Evolutionary conservation across 2,888 invertebrate species (phyloP), one percentile per base, ranked within the genome.

Genomic region (Epirrhoe alternata): DNA sequence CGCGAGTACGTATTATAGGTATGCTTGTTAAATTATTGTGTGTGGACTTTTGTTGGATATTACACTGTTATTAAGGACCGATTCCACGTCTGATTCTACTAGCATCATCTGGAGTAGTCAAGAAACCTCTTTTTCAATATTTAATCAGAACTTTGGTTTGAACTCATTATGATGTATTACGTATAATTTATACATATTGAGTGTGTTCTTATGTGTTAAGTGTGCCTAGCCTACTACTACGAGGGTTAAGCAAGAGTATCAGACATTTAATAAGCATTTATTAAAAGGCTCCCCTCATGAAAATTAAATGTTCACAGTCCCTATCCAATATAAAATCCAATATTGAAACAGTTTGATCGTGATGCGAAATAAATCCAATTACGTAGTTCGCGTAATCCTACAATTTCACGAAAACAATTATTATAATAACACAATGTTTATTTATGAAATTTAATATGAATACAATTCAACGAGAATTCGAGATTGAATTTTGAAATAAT

Each of bases 341-440:
- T 50, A 30, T n/a, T 10, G 50, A n/a, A 10, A 45, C 30, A 12
- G 58, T 33, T 30, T 56, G 45, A 31, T 7, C 17, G 56, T 53
- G 57, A 61, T 17, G 45, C 35, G 51, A n/a, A 55, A 60, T 54
- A 16, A 59, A 60, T 52, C 42, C 33, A 56, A 54, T 53, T 49
- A 47, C 47, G 53, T n/a, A n/a, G n/a, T n/a, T n/a, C 42, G 12
- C n/a, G 10, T 50, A 50, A 55, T 49, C 49, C 16, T 38, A 58
- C 30, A 31, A 52, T 61, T 52, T 35, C 42, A 30, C 33, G 33
- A 59, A 59, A 57, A 16, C 56, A 51, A 51, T 51, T 47, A 59
- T n/a, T n/a, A n/a, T n/a, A n/a, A n/a, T 59, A 47, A 63, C 57
- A 55, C 53, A 52, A 54, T 35, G 52, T 31, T 57, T 51, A 30